Conservation (phyloP, 2,797 vertebrate genomes). For the Spizella passerina region DNA sequence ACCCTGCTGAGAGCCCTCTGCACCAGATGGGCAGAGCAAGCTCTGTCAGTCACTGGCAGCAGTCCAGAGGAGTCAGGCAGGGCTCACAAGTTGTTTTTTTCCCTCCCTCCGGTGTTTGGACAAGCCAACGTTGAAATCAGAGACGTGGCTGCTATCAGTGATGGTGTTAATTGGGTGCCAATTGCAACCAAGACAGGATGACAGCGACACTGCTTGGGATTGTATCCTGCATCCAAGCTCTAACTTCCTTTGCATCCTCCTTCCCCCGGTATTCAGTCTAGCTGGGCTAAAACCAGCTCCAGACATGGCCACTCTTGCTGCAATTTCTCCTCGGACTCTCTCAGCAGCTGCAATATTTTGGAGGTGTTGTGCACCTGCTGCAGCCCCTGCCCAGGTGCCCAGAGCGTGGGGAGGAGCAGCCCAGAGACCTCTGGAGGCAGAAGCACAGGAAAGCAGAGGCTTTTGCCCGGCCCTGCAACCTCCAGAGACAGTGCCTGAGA, state of each 20-base stretch:
- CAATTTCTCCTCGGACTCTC: fast-evolving
- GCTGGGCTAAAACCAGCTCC: neutral
- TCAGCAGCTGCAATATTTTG: neutral
- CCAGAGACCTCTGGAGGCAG: neutral
- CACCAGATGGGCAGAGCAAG: neutral
- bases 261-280: neutral
- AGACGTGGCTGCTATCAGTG: neutral
- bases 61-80: neutral
- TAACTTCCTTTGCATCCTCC: neutral
- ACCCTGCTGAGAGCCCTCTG: neutral
- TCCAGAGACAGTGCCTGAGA: neutral
- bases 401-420: neutral
- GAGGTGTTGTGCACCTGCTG: neutral
- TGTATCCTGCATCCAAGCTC: neutral
- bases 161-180: neutral
- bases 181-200: neutral
- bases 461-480: neutral
- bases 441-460: neutral
- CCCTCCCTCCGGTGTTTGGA: neutral
- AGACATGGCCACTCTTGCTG: neutral
- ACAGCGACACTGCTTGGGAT: neutral
- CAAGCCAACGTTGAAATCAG: neutral
- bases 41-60: neutral
- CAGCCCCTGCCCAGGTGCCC: neutral
- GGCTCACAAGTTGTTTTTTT: neutral